A percentile compares a stretch with the other conserved stretches of the same genome.
phyloP scores from a whole-genome alignment of 2,113 vertebrate genomes.

The Podarcis raffonei region DNA sequence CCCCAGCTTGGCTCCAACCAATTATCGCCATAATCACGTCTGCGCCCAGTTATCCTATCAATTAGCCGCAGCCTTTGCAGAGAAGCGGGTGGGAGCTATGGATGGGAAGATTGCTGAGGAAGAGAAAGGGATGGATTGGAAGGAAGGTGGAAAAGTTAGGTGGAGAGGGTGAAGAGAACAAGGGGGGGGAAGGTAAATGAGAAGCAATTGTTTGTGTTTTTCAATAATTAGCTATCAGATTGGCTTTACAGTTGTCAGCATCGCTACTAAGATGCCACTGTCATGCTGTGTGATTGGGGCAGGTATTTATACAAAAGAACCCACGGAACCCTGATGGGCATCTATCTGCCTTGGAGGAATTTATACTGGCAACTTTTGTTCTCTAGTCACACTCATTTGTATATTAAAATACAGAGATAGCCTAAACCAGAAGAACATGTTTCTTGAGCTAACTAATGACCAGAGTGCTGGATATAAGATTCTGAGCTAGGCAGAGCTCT shows the following conservation, averaged over 20 bases:
- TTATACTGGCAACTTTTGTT: neutral
- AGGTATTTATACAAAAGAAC: neutral
- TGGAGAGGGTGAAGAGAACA: neutral
- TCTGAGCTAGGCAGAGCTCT: neutral
- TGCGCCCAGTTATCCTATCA: constrained; percentile 23
- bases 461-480: neutral
- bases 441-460: neutral
- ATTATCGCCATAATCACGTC: constrained; percentile 16
- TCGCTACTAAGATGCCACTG: neutral
- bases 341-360: neutral
- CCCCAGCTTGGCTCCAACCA: constrained; percentile 7
- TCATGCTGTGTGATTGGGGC: neutral
- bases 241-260: neutral
- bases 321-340: neutral
- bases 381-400: neutral
- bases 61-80: constrained; percentile 4
- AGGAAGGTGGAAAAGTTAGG: neutral
- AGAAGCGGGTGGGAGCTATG: neutral
- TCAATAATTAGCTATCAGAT: neutral
- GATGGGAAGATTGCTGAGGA: neutral
- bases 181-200: neutral
- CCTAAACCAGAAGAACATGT: no score
- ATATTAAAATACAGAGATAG: neutral
- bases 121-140: neutral
- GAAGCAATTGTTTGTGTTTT: neutral